Percentiles rank a stretch among this genome's conserved stretches.
These are phyloP conservation scores for Pempheris klunzingeri DNA, from an alignment of 2,797 vertebrate genomes.

Conservation along the genomic window DNA sequence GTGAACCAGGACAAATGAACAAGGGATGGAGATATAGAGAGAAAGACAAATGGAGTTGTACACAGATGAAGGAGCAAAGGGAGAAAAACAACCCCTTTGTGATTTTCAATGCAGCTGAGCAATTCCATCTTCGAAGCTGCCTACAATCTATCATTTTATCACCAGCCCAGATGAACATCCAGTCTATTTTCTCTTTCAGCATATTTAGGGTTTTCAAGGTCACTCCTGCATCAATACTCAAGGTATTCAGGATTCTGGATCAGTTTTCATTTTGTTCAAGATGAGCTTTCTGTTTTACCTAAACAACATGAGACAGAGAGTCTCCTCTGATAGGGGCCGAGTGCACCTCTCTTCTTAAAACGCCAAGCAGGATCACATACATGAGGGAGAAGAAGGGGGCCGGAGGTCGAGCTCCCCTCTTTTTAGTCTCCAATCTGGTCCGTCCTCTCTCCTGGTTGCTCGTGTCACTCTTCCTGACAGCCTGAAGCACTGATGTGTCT, in stretches of 20 bases:
- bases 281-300: slow-evolving; percentile 28
- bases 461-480: slow-evolving; percentile 53
- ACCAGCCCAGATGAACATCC: slow-evolving; percentile 53
- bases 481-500: slow-evolving; percentile 24
- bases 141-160: slow-evolving; percentile 76
- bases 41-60: slow-evolving; percentile 64
- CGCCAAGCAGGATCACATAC: slow-evolving; percentile 14
- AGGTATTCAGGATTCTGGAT: slow-evolving; percentile 45
- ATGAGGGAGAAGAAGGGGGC: not conserved
- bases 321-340: slow-evolving; percentile 5
- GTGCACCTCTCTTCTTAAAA: not conserved
- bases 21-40: slow-evolving; percentile 33
- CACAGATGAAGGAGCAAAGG: slow-evolving; percentile 62
- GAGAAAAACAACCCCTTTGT: slow-evolving; percentile 58
- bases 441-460: slow-evolving; percentile 39
- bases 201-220: slow-evolving; percentile 69
- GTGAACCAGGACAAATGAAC: slow-evolving; percentile 45
- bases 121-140: slow-evolving; percentile 63
- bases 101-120: slow-evolving; percentile 62
- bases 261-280: slow-evolving; percentile 29
- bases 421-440: slow-evolving; percentile 29
- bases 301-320: slow-evolving; percentile 21
- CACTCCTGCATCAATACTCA: slow-evolving; percentile 50
- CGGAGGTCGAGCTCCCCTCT: not conserved
- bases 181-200: slow-evolving; percentile 70